Percentiles rank a stretch among this genome's conserved stretches.
These are phyloP conservation scores for Zaprionus inermis DNA, from an alignment of 1,140 invertebrate species.

Conservation along the genomic window DNA sequence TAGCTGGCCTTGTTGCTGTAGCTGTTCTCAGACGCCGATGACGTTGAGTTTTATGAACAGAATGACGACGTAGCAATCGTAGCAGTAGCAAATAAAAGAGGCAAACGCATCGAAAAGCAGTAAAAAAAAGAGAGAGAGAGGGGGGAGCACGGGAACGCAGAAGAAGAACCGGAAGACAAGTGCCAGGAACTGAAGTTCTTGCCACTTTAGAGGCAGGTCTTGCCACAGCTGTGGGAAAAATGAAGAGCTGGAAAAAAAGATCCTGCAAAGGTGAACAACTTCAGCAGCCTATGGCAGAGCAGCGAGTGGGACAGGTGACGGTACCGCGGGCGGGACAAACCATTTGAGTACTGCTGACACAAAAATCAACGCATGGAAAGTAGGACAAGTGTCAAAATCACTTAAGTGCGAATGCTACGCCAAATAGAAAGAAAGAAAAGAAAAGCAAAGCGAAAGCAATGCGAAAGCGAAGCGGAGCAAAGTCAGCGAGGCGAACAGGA, in stretches of 20 bases:
- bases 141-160: neutral
- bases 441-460: conserved; percentile 20
- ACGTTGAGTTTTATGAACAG: conserved; percentile 75
- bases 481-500: conserved; percentile 34
- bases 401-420: conserved; percentile 78
- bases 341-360: conserved; percentile 63
- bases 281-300: conserved; percentile 35
- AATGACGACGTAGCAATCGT: conserved; percentile 55
- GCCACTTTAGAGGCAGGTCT: conserved; percentile 45
- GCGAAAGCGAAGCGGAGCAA: conserved; percentile 40
- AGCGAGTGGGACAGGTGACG: neutral
- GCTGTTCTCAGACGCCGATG: conserved; percentile 68
- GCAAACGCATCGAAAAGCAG: conserved; percentile 19
- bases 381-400: conserved; percentile 81
- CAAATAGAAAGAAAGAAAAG: conserved; percentile 72
- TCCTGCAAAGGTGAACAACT: conserved; percentile 77
- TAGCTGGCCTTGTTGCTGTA: conserved; percentile 42
- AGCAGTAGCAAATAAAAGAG: conserved; percentile 57
- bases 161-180: conserved; percentile 11
- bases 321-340: neutral
- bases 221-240: conserved; percentile 25
- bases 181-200: conserved; percentile 40
- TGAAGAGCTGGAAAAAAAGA: conserved; percentile 21
- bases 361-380: conserved; percentile 81
- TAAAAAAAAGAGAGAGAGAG: conserved; percentile 6